Conservation (phyloP, 2,888 invertebrate species). For the Cylloceria caligata region DNA sequence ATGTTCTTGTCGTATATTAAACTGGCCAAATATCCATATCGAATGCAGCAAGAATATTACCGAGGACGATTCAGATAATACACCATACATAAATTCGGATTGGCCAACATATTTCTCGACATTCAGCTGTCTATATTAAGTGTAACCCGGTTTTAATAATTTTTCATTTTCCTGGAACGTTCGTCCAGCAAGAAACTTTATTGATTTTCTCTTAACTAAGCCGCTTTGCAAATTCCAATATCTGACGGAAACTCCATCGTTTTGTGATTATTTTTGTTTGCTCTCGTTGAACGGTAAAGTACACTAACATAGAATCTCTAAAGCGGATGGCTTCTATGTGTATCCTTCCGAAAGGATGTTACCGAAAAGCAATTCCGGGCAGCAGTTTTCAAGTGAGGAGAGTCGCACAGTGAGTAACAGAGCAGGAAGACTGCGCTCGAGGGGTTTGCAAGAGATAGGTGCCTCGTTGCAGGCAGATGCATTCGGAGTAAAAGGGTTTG, state of each 20-base stretch:
- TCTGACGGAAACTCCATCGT: slow-evolving; percentile 50
- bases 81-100: neutral
- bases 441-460: slow-evolving; percentile 40
- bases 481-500: slow-evolving; percentile 66
- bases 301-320: slow-evolving; percentile 48
- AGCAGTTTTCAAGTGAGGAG: slow-evolving; percentile 28
- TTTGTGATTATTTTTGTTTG: slow-evolving; percentile 27
- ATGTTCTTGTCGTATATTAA: slow-evolving; percentile 43
- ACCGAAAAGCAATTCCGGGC: slow-evolving; percentile 60
- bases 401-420: neutral
- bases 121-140: slow-evolving; percentile 22
- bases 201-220: slow-evolving; percentile 64
- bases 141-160: slow-evolving; percentile 35
- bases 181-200: slow-evolving; percentile 39
- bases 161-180: slow-evolving; percentile 35
- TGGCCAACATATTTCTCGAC: slow-evolving; percentile 40
- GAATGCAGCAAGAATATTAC: slow-evolving; percentile 37
- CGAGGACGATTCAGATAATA: neutral
- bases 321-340: slow-evolving; percentile 58
- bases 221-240: slow-evolving; percentile 66
- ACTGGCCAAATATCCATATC: slow-evolving; percentile 46
- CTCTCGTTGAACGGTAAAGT: slow-evolving; percentile 22
- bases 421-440: slow-evolving; percentile 29
- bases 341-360: slow-evolving; percentile 57
- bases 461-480: slow-evolving; percentile 65